phyloP scores from a whole-genome alignment of 1,140 invertebrate species.

The Drosophila kepulauana region DNA sequence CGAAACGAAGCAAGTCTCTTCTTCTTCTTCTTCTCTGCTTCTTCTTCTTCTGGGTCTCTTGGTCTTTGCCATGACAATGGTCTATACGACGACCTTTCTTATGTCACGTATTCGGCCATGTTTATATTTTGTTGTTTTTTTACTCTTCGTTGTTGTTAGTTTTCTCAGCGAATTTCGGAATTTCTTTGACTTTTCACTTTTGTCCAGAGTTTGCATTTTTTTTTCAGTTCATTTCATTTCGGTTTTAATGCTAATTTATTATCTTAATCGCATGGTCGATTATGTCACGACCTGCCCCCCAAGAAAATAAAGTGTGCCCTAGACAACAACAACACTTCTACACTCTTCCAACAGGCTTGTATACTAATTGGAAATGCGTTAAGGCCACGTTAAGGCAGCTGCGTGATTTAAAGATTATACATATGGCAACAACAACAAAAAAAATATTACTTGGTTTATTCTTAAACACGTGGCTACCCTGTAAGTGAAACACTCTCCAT shows the following conservation, averaged over 20 bases:
- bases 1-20: neutral
- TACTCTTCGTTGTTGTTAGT: neutral
- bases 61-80: constrained; percentile 41
- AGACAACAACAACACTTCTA: too few species aligned
- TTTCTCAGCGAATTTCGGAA: constrained; percentile 38
- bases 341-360: neutral
- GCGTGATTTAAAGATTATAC: constrained; percentile 46
- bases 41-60: constrained; percentile 12
- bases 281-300: constrained; percentile 59
- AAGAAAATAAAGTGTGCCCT: neutral
- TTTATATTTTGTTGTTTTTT: neutral
- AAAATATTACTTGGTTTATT: constrained; percentile 27
- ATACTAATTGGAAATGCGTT: constrained; percentile 30
- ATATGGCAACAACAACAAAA: constrained; percentile 4
- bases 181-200: constrained; percentile 71
- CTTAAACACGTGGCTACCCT: constrained; percentile 3
- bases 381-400: constrained; percentile 32
- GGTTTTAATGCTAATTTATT: constrained; percentile 52
- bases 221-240: neutral
- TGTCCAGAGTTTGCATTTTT: constrained; percentile 28
- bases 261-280: constrained; percentile 34
- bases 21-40: neutral
- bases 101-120: constrained; percentile 63
- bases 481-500: neutral
- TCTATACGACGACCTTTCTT: constrained; percentile 63